These are phyloP conservation scores for Zaprionus taronus DNA, from an alignment of 1,140 invertebrate species.

Conservation along the genomic window DNA sequence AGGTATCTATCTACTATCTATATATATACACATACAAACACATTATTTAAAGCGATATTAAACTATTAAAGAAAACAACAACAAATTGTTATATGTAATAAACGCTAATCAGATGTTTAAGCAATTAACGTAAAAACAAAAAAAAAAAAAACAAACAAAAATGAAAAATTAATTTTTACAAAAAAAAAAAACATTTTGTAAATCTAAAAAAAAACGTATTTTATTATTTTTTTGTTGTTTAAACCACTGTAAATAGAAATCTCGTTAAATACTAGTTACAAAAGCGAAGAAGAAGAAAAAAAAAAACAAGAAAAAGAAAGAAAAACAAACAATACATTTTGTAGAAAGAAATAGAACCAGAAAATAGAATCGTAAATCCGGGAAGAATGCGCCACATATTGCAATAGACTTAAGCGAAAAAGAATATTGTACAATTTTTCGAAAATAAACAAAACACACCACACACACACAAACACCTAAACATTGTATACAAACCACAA, in stretches of 20 bases:
- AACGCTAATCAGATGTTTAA: constrained; percentile 47
- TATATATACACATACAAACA: constrained; percentile 42
- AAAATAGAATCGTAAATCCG: constrained; percentile 38
- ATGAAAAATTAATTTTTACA: constrained; percentile 27
- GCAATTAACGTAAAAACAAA: constrained; percentile 35
- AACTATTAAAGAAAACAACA: constrained; percentile 38
- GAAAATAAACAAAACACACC: constrained; percentile 50
- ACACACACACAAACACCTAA: constrained; percentile 55
- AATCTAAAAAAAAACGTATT: constrained; percentile 19
- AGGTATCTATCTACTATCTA: constrained; percentile 40
- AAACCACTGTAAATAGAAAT: constrained; percentile 72
- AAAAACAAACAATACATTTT: constrained; percentile 53
- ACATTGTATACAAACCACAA: constrained; percentile 29
- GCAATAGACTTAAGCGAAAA: constrained; percentile 70
- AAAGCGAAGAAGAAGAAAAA: constrained; percentile 20
- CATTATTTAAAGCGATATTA: constrained; percentile 49
- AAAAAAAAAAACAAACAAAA: constrained; percentile 18
- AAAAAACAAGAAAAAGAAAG: constrained; percentile 33
- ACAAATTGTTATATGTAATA: constrained; percentile 43
- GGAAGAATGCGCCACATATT: constrained; percentile 45
- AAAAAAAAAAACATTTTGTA: constrained; percentile 18
- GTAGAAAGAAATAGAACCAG: constrained; percentile 34
- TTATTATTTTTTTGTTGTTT: constrained; percentile 39
- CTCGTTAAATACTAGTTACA: constrained; percentile 78
- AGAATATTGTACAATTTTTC: constrained; percentile 52